Percentiles rank a stretch among this genome's conserved stretches.
These are phyloP conservation scores for Cremastobaeus sp. DNA, from an alignment of 2,888 invertebrate genomes.

Conservation along the genomic window DNA sequence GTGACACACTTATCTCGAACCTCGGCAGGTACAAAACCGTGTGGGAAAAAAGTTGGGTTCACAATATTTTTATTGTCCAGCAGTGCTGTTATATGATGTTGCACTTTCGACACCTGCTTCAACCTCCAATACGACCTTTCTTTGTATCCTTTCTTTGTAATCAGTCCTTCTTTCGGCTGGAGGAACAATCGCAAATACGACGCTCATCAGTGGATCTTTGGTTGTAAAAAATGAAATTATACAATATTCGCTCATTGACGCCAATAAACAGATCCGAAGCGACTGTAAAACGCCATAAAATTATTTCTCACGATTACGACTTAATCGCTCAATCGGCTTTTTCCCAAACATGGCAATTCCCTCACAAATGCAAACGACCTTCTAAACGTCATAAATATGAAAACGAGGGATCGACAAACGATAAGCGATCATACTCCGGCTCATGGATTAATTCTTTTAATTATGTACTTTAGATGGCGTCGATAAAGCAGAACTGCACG, in stretches of 20 bases:
- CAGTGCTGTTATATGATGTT: conserved; percentile 42
- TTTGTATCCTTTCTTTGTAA: conserved; percentile 16
- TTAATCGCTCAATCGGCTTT: conserved; percentile 26
- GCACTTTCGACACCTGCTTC: conserved; percentile 55
- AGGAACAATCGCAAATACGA: conserved; percentile 29
- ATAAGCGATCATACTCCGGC: conserved; percentile 25
- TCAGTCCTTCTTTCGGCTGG: conserved; percentile 6
- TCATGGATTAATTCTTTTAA: conserved; percentile 45
- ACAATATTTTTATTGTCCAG: conserved; percentile 49
- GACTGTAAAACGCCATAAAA: too few relatives aligned
- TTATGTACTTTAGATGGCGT: conserved; percentile 46
- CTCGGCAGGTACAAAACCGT: conserved; percentile 41
- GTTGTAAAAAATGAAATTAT: too few relatives aligned
- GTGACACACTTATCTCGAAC: conserved; percentile 47
- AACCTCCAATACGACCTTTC: conserved; percentile 39
- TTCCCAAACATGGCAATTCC: neutral
- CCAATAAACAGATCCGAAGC: too few relatives aligned
- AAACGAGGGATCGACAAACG: conserved; percentile 19
- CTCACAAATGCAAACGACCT: neutral
- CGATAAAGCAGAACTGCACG: conserved; percentile 40
- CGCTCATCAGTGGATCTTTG: too few relatives aligned
- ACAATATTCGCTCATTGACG: too few relatives aligned
- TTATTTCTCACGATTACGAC: conserved; percentile 20
- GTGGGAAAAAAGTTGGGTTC: conserved; percentile 45
- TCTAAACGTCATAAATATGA: conserved; percentile 33